phyloP scores from a whole-genome alignment of 2,797 vertebrate species.

The Pteropus rufus region DNA sequence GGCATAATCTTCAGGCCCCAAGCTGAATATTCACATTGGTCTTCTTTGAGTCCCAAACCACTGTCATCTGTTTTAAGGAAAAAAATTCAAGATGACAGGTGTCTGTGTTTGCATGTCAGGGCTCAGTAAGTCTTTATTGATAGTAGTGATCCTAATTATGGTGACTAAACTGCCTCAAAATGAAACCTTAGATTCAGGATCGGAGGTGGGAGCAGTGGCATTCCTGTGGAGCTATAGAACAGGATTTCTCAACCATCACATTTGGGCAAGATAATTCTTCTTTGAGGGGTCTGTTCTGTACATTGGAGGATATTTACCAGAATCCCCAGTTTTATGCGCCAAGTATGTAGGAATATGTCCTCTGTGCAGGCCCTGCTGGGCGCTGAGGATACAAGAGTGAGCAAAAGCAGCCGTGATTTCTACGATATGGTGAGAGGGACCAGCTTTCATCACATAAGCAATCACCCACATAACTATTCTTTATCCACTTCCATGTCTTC shows the following conservation, averaged over 20 bases:
- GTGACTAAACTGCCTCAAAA: neutral
- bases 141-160: neutral
- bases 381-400: neutral
- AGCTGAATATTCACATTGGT: neutral
- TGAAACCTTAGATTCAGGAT: neutral
- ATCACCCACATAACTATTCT: neutral
- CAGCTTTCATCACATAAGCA: neutral
- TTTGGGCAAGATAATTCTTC: neutral
- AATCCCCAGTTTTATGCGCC: neutral
- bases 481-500: neutral
- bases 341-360: neutral
- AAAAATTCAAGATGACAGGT: neutral
- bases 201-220: rapidly evolving
- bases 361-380: neutral
- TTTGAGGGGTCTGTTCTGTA: neutral
- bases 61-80: neutral
- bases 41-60: neutral
- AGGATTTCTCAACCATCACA: neutral
- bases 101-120: neutral
- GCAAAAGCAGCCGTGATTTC: neutral
- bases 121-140: neutral
- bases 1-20: neutral
- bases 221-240: neutral
- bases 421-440: neutral
- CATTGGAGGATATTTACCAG: neutral